Evolutionary conservation across 1,140 invertebrate species (phyloP).

Genomic region (Wasmannia auropunctata): DNA sequence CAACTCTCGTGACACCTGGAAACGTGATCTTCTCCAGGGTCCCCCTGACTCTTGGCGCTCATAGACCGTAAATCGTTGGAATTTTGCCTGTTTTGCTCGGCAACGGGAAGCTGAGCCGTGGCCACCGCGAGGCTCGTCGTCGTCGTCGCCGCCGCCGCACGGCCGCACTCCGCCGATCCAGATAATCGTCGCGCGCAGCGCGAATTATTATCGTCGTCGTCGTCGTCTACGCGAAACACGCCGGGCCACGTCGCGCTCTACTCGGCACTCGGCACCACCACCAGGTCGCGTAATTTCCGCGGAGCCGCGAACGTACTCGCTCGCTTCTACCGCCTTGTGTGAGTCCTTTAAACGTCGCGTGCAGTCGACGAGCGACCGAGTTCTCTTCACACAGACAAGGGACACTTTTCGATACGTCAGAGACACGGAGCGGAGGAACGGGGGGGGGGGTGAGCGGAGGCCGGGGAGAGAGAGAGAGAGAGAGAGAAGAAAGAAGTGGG

Average conservation of each 20-base stretch:
- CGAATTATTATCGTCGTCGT: not conserved
- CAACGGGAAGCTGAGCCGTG: conserved; percentile 48
- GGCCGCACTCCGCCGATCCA: not conserved
- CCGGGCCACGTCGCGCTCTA: not conserved
- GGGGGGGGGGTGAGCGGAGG: not conserved
- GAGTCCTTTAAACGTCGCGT: conserved; percentile 20
- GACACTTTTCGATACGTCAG: conserved; percentile 37
- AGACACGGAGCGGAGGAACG: not conserved
- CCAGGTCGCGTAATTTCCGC: not conserved
- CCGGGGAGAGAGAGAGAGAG: not conserved
- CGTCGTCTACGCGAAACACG: not conserved
- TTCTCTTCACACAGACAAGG: not conserved
- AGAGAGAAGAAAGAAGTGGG: not conserved
- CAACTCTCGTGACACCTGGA: conserved; percentile 79
- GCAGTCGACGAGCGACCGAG: not conserved
- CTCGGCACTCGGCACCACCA: not conserved
- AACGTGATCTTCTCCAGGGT: conserved; percentile 84
- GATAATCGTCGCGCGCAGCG: not conserved
- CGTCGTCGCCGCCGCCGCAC: too few species aligned
- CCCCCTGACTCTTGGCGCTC: conserved; percentile 83
- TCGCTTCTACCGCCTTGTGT: not conserved
- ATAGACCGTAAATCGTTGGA: conserved; percentile 82
- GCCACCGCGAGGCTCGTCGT: not conserved
- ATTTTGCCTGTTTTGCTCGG: conserved; percentile 73
- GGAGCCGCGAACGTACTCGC: not conserved